These are phyloP conservation scores for Drosophila prostipennis DNA, from an alignment of 2,888 invertebrate species.

Conservation along the genomic window DNA sequence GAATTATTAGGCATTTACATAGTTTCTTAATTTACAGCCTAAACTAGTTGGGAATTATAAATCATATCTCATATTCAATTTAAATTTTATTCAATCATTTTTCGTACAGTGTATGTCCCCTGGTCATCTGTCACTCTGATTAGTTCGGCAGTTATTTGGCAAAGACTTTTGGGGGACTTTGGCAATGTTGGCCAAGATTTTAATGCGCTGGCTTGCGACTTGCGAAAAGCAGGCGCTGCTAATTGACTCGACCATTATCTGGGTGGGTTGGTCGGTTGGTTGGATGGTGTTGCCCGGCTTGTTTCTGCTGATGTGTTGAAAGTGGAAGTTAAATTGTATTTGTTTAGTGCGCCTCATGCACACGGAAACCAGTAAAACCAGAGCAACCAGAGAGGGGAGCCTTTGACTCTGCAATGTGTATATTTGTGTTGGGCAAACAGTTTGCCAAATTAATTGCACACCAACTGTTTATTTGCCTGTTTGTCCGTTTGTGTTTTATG, in stretches of 20 bases:
- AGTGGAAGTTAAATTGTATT: conserved; percentile 80
- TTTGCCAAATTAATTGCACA: conserved; percentile 81
- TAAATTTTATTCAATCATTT: no score
- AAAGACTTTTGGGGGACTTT: conserved; percentile 9
- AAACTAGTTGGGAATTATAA: background rate
- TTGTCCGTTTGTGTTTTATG: conserved; percentile 41
- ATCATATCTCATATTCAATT: no score
- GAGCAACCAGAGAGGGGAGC: background rate
- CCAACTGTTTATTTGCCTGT: conserved; percentile 67
- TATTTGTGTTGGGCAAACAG: conserved; percentile 72
- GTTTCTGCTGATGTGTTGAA: conserved; percentile 70
- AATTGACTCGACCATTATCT: conserved; percentile 68
- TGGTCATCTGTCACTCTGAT: conserved; percentile 50
- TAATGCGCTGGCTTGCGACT: conserved; percentile 25
- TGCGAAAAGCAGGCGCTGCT: conserved; percentile 38
- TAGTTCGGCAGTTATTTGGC: conserved; percentile 43
- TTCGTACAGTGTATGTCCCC: conserved; percentile 2
- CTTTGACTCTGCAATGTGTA: conserved; percentile 4
- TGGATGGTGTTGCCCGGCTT: background rate
- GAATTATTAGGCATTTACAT: no score
- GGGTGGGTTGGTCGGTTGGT: conserved; percentile 5
- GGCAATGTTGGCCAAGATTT: conserved; percentile 43
- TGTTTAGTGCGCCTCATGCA: conserved; percentile 62
- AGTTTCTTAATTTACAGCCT: background rate
- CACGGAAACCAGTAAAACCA: conserved; percentile 7